phyloP scores from a whole-genome alignment of 2,797 vertebrate genomes.

The Scolopax rusticola region DNA sequence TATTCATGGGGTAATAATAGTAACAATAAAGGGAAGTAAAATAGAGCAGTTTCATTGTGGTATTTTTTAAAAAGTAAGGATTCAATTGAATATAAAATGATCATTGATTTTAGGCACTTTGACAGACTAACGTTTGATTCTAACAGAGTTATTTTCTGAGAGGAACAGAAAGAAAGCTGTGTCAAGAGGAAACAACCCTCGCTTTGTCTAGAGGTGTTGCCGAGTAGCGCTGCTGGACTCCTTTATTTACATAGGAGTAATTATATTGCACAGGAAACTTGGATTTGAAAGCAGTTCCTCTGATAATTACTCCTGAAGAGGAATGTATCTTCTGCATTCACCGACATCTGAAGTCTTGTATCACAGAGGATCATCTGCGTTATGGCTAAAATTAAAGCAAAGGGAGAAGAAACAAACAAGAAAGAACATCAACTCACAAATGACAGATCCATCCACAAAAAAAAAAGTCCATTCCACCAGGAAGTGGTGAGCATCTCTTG shows the following conservation, averaged over 20 bases:
- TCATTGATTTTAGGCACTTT: slow-evolving; percentile 26
- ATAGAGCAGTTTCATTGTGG: neutral
- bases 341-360: neutral
- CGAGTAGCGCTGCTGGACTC: slow-evolving; percentile 13
- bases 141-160: slow-evolving; percentile 40
- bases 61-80: slow-evolving; percentile 48
- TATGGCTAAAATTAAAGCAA: slow-evolving; percentile 27
- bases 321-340: slow-evolving; percentile 32
- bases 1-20: slow-evolving; percentile 23
- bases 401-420: neutral
- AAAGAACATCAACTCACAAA: neutral
- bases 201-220: slow-evolving; percentile 44
- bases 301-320: slow-evolving; percentile 57
- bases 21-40: slow-evolving; percentile 21
- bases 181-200: slow-evolving; percentile 19
- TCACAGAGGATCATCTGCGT: neutral
- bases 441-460: neutral
- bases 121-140: slow-evolving; percentile 33
- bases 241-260: slow-evolving; percentile 65
- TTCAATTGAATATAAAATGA: slow-evolving; percentile 27
- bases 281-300: slow-evolving; percentile 63
- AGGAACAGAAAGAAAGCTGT: slow-evolving; percentile 47
- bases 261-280: slow-evolving; percentile 64
- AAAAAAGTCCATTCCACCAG: neutral
- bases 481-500: neutral